Percentiles rank a stretch among this genome's conserved stretches.
Conservation (phyloP, 2,797 vertebrate species). For the Aulostomus chinensis region DNA sequence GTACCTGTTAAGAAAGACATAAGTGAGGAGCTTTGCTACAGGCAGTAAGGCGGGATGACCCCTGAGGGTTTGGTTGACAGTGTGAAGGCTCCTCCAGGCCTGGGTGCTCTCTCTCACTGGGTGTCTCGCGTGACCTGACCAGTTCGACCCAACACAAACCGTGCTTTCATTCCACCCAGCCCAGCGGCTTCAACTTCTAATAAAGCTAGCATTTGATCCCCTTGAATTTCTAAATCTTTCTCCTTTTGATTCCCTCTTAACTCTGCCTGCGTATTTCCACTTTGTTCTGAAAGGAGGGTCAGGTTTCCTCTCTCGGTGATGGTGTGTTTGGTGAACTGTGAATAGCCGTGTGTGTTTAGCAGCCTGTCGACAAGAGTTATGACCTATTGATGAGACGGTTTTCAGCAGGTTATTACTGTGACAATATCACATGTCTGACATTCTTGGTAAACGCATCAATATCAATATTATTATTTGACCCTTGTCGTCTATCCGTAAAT, state of each 20-base stretch:
- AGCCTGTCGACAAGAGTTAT: constrained; percentile 26
- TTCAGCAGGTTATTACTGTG: constrained; percentile 4
- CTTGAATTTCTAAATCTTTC: constrained; percentile 91
- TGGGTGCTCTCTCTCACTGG: constrained; percentile 68
- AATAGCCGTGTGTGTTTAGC: constrained; percentile 19
- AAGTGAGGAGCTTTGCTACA: constrained; percentile 57
- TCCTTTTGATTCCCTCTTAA: constrained; percentile 91
- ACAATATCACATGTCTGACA: neutral
- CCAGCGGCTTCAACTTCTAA: constrained; percentile 89
- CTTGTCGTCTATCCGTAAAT: too few relatives aligned
- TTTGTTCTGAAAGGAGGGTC: constrained; percentile 88
- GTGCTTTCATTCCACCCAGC: constrained; percentile 89
- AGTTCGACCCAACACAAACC: constrained; percentile 86
- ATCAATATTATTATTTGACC: too few relatives aligned
- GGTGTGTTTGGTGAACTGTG: constrained; percentile 77
- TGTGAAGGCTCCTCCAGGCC: constrained; percentile 74
- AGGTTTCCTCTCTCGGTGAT: constrained; percentile 82
- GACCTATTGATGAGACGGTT: constrained; percentile 13
- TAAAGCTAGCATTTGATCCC: constrained; percentile 97
- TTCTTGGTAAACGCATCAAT: too few relatives aligned
- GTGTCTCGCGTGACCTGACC: constrained; percentile 73
- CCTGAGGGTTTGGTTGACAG: constrained; percentile 65
- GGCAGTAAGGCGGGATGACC: constrained; percentile 64
- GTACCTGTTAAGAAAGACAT: constrained; percentile 75
- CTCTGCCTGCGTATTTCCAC: constrained; percentile 82